A percentile compares a stretch with the other conserved stretches of the same genome.
phyloP scores from a whole-genome alignment of 2,888 invertebrate species.

The Tenthredo livida region DNA sequence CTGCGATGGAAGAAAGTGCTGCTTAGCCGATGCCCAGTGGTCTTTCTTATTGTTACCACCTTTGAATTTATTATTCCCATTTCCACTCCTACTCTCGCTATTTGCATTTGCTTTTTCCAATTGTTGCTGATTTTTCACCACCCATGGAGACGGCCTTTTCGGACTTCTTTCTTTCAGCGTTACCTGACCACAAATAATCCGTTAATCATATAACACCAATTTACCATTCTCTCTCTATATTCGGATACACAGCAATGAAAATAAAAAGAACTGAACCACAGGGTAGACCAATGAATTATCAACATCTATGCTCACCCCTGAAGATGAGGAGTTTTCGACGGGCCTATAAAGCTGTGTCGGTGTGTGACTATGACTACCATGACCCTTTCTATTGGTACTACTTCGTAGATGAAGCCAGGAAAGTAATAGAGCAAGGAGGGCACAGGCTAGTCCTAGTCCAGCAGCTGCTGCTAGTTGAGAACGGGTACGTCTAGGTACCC shows the following conservation, averaged over 20 bases:
- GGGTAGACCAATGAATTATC: neutral
- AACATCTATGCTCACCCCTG: conserved; percentile 67
- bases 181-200: conserved; percentile 63
- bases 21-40: conserved; percentile 75
- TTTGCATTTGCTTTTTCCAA: conserved; percentile 69
- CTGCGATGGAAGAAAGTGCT: conserved; percentile 70
- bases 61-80: conserved; percentile 69
- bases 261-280: neutral
- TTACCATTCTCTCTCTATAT: neutral
- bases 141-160: conserved; percentile 72
- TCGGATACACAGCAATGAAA: conserved; percentile 1
- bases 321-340: conserved; percentile 75
- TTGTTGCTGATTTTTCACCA: conserved; percentile 70
- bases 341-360: conserved; percentile 75
- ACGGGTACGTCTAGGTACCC: conserved; percentile 87
- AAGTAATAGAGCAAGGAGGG: conserved; percentile 73
- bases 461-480: conserved; percentile 81
- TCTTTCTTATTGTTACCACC: conserved; percentile 71
- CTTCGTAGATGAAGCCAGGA: conserved; percentile 74
- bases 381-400: conserved; percentile 67
- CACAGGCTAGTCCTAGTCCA: conserved; percentile 74
- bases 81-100: conserved; percentile 68
- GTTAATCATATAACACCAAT: conserved; percentile 18
- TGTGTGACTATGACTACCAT: conserved; percentile 69
- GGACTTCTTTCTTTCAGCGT: conserved; percentile 73